Evolutionary conservation across 1,140 invertebrate species (phyloP).

Genomic region (Solenopsis fugax): DNA sequence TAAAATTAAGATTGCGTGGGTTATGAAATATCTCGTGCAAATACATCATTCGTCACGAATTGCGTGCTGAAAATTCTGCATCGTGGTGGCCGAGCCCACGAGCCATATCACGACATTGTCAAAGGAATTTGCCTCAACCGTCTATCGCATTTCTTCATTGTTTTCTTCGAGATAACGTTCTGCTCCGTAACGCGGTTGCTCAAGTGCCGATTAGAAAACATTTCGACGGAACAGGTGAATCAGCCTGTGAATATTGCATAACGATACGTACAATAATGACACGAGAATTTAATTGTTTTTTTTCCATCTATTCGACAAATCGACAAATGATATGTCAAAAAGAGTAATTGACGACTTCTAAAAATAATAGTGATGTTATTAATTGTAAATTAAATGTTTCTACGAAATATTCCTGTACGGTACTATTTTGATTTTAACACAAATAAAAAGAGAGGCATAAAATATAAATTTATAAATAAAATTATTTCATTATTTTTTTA

Average conservation of each 20-base stretch:
- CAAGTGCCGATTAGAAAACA: conserved; percentile 65
- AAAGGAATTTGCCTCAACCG: conserved; percentile 39
- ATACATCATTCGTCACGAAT: conserved; percentile 8
- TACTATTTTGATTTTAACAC: neutral
- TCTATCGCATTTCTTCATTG: conserved; percentile 66
- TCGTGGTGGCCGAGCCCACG: conserved; percentile 22
- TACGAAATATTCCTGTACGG: neutral
- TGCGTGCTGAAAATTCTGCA: conserved; percentile 57
- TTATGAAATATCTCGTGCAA: neutral
- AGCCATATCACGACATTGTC: conserved; percentile 60
- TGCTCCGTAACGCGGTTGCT: conserved; percentile 42
- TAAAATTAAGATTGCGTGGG: neutral
- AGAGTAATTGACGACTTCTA: neutral
- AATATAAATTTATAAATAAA: neutral
- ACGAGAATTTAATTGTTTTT: neutral
- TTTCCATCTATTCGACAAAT: neutral
- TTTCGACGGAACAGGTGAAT: conserved; percentile 61
- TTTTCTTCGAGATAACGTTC: conserved; percentile 28
- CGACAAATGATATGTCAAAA: neutral
- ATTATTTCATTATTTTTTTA: neutral
- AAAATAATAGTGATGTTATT: neutral
- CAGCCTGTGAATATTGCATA: conserved; percentile 47
- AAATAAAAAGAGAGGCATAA: neutral
- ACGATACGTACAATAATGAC: neutral
- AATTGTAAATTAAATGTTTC: conserved; percentile 15